Evolutionary conservation across 2,888 invertebrate genomes (phyloP), one percentile per base, ranked within the genome.

Genomic region (Eupithecia pulchellata): DNA sequence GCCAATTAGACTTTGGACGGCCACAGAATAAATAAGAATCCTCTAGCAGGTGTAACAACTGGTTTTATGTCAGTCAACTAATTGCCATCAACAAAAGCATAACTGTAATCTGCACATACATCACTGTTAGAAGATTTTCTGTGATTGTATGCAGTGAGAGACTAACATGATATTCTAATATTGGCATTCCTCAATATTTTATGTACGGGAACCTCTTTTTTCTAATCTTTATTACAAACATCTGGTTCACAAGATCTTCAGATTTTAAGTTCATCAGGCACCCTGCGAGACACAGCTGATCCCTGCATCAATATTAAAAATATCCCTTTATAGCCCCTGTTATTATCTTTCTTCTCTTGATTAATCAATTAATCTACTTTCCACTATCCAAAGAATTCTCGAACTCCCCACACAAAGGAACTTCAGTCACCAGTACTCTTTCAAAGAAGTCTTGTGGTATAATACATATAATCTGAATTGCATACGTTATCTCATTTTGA

Each of bases 391-490:
- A 20, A 47, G 9, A 47, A 47, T 47, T 8, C n/a, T 42, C 9
- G 42, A n/a, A 42, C 47, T 20, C 52, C 42, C 13, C 20, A 47
- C 42, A 20, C n/a, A 62, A 32, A 29, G 55, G 36, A 58, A 58
- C 58, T 64, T 58, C 66, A 63, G 30, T 36, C 57, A 68, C 42
- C 62, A 61, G 39, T 61, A 68, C 67, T 79, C 72, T 79, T 79
- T 82, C 80, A 80, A 80, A 80, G 81, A 81, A 76, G 79, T 79
- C 77, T 77, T 78, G 77, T 78, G 80, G 79, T 78, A 81, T 86
- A 84, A 87, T 87, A n/a, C n/a, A n/a, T n/a, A 89, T 91, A 86
- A 89, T 90, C 88, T 82, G 91, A 89, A 91, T 92, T 89, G 87
- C 87, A 87, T 89, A 87, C 86, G 87, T 91, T 93, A 93, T 92